Evolutionary conservation across 2,113 vertebrate species (phyloP), one percentile per base, ranked within the genome.

Genomic region (Aegypius monachus): DNA sequence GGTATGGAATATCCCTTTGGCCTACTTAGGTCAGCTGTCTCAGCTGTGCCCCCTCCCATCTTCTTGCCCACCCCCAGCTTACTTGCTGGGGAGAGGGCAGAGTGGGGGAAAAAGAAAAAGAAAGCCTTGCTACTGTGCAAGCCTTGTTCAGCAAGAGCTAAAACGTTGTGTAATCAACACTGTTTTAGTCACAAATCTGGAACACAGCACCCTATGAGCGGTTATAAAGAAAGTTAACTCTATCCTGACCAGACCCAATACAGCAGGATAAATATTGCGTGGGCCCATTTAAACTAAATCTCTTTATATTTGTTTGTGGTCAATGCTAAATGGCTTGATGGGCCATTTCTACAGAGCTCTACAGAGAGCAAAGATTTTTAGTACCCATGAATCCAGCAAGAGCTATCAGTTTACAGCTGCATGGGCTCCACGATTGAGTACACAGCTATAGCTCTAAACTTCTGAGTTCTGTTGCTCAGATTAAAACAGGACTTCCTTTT

Each of bases 171-270:
- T 63, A 38, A 36, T 62, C 36, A 62, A 55, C 10, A 11, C 31
- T 36, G 13, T 11, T 75, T 62, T 34, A 86, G 40, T 6, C 22
- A 32, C 15, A 86, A 75, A 68, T 50, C 18, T 4, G 2, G 75
- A 63, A 36, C 48, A 56, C 11, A 31, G 22, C 11, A 21, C 13
- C 15, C 13, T 19, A 58, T 1, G 1, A 26, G 29, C 0, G 1
- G 16, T 53, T 80, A 26, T 9, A 27, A 47, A 50, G 32, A 58
- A 58, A 34, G n/a, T 27, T 67, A 67, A 23, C 40, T 88, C 8
- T 53, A 14, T 73, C 11, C 40, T 66, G 67, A 55, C 15, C 18
- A 66, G 32, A 34, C 20, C 19, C 16, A 50, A 8, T 74, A 20
- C 26, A 27, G 27, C 13, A 52, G 34, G 16, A 34, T 70, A 71